A percentile compares a stretch with the other conserved stretches of the same genome.
Conservation (phyloP, 2,113 vertebrate species). For the Phasianus colchicus region DNA sequence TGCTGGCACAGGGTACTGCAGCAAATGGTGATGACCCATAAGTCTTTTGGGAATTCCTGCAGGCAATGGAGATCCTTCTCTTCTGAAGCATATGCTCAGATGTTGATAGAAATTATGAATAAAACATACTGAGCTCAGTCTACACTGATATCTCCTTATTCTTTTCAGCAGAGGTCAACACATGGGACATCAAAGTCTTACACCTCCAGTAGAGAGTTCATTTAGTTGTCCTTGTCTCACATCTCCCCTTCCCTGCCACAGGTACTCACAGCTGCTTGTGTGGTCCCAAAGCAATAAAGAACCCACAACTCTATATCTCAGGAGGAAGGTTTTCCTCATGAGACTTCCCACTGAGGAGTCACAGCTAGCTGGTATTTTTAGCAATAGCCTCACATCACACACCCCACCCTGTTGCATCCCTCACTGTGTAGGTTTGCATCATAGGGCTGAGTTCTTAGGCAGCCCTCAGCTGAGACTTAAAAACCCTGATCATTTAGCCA, state of each 20-base stretch:
- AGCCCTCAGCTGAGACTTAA: background rate
- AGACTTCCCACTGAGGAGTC: background rate
- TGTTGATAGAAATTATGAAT: background rate
- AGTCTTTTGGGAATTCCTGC: background rate
- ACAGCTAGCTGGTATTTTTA: background rate
- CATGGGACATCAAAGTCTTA: background rate
- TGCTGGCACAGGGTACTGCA: background rate
- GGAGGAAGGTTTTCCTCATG: background rate
- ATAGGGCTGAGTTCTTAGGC: background rate
- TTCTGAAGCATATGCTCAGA: background rate
- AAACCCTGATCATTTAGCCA: background rate
- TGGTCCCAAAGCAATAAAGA: background rate
- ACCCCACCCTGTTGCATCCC: fast-evolving
- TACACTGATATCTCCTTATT: background rate
- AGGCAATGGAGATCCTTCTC: fast-evolving
- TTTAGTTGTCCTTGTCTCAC: background rate
- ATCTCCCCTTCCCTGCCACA: background rate
- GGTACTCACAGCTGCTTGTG: background rate
- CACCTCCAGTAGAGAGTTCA: background rate
- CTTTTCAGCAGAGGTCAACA: background rate
- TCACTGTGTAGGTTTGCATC: background rate
- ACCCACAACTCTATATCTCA: background rate
- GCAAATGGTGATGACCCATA: background rate
- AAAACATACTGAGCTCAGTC: background rate
- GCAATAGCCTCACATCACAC: background rate